Percentiles rank a stretch among this genome's conserved stretches.
Conservation (phyloP, 2,888 invertebrate genomes). For the Lepas anatifera region DNA sequence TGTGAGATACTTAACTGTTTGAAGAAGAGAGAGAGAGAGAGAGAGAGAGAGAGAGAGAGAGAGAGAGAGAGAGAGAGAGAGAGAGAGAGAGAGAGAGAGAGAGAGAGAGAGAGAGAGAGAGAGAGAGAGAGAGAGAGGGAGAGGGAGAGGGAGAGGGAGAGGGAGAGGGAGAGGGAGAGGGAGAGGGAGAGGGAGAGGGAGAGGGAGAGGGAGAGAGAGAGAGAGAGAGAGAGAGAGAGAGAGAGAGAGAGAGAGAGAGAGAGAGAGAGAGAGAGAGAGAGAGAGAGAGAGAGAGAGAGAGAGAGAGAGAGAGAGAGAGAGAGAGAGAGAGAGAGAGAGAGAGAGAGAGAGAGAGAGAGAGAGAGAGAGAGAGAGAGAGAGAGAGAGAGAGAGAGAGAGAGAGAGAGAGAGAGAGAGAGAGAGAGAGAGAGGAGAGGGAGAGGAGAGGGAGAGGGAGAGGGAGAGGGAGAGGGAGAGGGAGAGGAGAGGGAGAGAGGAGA, state of each 20-base stretch:
- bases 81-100: background rate
- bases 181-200: background rate
- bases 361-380: background rate
- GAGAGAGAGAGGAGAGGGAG: background rate
- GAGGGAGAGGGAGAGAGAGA: background rate
- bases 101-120: slow-evolving; percentile 3
- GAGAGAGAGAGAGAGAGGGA: background rate
- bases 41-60: background rate
- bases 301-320: background rate
- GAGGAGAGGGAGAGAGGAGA: background rate
- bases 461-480: background rate
- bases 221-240: slow-evolving; percentile 8
- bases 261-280: slow-evolving; percentile 14
- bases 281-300: slow-evolving; percentile 8
- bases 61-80: background rate
- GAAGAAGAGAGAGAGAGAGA: background rate
- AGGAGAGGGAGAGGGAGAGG: background rate
- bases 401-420: background rate
- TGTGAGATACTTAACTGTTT: too few relatives aligned
- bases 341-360: background rate
- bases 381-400: background rate
- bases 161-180: background rate
- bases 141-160: slow-evolving; percentile 1
- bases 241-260: slow-evolving; percentile 14
- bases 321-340: background rate